Conservation (phyloP, 2,888 invertebrate genomes). For the Therioaphis trifolii region DNA sequence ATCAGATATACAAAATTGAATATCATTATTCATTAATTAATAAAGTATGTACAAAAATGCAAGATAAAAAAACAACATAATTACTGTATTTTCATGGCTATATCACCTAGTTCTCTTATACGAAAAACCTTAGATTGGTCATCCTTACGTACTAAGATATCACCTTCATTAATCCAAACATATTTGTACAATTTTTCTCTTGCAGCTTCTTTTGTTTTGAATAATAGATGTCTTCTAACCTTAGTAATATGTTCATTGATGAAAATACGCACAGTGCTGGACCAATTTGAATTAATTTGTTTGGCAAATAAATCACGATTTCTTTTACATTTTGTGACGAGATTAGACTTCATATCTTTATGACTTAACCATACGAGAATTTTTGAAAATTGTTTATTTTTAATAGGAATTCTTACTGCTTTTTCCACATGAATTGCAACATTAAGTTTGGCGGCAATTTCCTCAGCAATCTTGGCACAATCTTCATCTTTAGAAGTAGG, state of each 20-base stretch:
- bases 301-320: not conserved
- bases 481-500: too few species aligned
- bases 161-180: conserved; percentile 18
- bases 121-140: too few species aligned
- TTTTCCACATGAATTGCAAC: not conserved
- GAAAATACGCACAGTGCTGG: not conserved
- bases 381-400: conserved; percentile 10
- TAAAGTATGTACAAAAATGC: too few species aligned
- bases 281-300: not conserved
- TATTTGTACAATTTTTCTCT: conserved; percentile 22
- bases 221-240: conserved; percentile 18
- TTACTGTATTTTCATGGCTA: too few species aligned
- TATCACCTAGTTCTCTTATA: too few species aligned
- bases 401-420: conserved; percentile 1
- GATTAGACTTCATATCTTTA: conserved; percentile 23
- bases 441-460: not conserved
- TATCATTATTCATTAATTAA: too few species aligned
- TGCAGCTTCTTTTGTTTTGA: conserved; percentile 2
- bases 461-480: too few species aligned
- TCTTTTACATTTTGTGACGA: conserved; percentile 4
- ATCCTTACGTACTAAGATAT: conserved; percentile 13
- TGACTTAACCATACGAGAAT: not conserved
- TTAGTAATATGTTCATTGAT: conserved; percentile 14
- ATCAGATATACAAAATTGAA: too few species aligned
- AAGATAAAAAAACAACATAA: not conserved